Conservation (phyloP, 2,797 vertebrate species). For the Phataginus tricuspis region DNA sequence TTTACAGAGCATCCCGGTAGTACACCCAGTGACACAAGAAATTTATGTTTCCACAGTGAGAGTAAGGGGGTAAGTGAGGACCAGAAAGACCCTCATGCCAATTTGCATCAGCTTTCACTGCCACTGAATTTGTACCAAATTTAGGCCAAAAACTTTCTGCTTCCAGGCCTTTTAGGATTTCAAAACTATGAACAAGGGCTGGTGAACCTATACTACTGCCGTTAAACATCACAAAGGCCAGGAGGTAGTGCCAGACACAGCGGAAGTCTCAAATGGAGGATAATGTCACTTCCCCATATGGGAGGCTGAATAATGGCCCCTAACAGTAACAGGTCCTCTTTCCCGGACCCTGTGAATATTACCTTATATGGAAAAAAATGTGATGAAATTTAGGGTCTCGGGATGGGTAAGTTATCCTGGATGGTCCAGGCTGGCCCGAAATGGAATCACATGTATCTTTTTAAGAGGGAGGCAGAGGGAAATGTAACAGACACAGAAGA, state of each 20-base stretch:
- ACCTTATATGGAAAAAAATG: not conserved
- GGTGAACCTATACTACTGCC: not conserved
- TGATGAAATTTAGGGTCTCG: not conserved
- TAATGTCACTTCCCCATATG: not conserved
- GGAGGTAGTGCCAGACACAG: not conserved
- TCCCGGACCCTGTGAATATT: not conserved
- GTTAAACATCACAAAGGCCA: not conserved
- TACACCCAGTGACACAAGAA: not conserved
- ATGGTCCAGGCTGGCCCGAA: not conserved
- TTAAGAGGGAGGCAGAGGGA: not conserved
- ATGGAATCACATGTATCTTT: not conserved
- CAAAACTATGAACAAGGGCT: not conserved
- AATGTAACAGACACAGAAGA: not conserved
- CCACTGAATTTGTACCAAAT: not conserved
- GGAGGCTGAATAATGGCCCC: not conserved
- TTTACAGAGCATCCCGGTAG: not conserved
- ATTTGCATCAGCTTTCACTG: not conserved
- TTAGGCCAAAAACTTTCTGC: not conserved
- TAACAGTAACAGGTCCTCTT: not conserved
- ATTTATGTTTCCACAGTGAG: not conserved
- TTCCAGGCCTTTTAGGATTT: conserved; percentile 32
- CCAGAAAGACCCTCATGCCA: not conserved
- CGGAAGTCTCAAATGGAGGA: not conserved
- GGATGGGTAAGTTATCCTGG: not conserved
- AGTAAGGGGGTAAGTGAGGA: not conserved